Percentiles rank a stretch among this genome's conserved stretches.
These are phyloP conservation scores for Callithrix jacchus DNA, from an alignment of 2,113 vertebrate genomes.

Conservation along the genomic window DNA sequence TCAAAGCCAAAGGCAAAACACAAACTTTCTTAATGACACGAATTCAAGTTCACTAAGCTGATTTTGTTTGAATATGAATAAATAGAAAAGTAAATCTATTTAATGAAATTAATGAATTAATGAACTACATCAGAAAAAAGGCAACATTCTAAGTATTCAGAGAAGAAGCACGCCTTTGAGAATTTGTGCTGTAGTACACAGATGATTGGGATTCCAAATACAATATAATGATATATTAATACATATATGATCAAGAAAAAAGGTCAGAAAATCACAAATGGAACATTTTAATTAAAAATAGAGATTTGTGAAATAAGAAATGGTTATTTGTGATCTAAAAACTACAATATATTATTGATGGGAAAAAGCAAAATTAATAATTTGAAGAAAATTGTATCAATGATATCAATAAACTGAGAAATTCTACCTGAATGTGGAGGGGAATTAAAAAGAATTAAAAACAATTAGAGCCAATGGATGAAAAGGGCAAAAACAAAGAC, in stretches of 20 bases:
- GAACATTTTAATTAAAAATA: not conserved
- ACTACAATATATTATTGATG: not conserved
- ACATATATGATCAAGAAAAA: not conserved
- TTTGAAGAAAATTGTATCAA: not conserved
- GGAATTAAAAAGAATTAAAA: not conserved
- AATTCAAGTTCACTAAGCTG: not conserved
- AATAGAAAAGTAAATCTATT: not conserved
- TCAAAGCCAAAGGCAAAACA: not conserved
- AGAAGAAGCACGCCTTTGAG: not conserved
- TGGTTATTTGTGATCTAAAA: not conserved
- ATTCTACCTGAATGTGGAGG: not conserved
- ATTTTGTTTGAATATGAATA: not conserved
- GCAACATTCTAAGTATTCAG: not conserved
- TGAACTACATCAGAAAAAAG: not conserved
- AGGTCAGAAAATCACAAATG: not conserved
- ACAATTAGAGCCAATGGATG: not conserved
- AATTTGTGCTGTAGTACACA: not conserved
- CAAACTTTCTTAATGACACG: conserved; percentile 7
- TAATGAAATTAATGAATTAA: too few species aligned
- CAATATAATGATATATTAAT: not conserved
- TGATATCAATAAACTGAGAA: not conserved
- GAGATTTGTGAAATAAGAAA: not conserved
- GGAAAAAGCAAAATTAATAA: not conserved
- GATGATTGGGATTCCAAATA: not conserved
- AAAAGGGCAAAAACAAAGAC: not conserved